These are phyloP conservation scores for Himalopsyche japonica DNA, from an alignment of 2,888 invertebrate species.

Conservation along the genomic window DNA sequence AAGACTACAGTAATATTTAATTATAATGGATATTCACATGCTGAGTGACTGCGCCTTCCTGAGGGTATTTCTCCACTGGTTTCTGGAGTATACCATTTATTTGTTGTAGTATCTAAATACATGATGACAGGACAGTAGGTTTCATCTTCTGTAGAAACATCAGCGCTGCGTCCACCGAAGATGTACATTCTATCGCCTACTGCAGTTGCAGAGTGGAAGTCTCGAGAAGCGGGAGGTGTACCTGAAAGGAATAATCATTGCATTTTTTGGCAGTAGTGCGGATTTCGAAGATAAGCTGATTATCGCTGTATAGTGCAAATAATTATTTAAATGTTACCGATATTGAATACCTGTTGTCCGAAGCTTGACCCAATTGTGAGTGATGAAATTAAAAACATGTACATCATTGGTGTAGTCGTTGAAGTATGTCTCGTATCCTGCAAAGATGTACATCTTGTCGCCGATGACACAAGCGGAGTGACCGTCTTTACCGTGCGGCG, in stretches of 20 bases:
- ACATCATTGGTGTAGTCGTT: conserved; percentile 81
- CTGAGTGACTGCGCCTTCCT: conserved; percentile 88
- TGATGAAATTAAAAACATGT: conserved; percentile 73
- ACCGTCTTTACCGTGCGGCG: conserved; percentile 86
- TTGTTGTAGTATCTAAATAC: conserved; percentile 72
- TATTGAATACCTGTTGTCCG: conserved; percentile 57
- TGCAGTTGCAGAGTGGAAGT: conserved; percentile 86
- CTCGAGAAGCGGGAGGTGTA: conserved; percentile 71
- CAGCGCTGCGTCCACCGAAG: conserved; percentile 83
- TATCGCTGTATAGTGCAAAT: too few species aligned
- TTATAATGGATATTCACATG: conserved; percentile 66
- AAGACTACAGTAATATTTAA: too few species aligned
- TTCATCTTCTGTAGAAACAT: conserved; percentile 69
- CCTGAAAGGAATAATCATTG: neutral
- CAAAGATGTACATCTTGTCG: conserved; percentile 85
- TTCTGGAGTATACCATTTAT: conserved; percentile 65
- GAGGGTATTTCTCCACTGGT: conserved; percentile 66
- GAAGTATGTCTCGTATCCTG: conserved; percentile 85
- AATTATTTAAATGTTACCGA: too few species aligned
- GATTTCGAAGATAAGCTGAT: too few species aligned
- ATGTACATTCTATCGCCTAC: conserved; percentile 81
- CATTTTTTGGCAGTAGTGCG: too few species aligned
- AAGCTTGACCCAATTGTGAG: conserved; percentile 71
- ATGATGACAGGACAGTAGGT: conserved; percentile 77
- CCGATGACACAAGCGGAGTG: conserved; percentile 84